Conservation (phyloP, 2,888 invertebrate genomes). For the Alsophila aescularia region DNA sequence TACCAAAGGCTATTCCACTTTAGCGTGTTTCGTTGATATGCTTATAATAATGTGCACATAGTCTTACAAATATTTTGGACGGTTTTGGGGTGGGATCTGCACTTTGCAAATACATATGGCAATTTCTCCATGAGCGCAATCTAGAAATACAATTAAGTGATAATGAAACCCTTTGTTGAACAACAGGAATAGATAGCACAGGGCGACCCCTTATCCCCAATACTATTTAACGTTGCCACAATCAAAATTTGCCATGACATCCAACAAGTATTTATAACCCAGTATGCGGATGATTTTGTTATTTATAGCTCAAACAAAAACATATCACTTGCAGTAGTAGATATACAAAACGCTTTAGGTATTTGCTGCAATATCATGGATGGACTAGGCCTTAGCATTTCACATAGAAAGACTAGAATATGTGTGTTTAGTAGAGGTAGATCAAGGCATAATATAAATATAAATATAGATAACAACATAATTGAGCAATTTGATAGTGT, state of each 20-base stretch:
- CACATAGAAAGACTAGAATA: constrained; percentile 34
- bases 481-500: constrained; percentile 20
- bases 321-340: neutral
- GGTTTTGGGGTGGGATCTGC: neutral
- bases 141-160: neutral
- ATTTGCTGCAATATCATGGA: constrained; percentile 19
- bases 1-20: neutral
- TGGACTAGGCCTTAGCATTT: constrained; percentile 29
- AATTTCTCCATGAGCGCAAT: neutral
- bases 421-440: constrained; percentile 36
- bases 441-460: constrained; percentile 12
- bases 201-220: constrained; percentile 1
- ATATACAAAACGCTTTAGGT: constrained; percentile 12
- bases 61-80: neutral
- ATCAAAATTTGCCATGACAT: neutral
- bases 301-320: neutral
- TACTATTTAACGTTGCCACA: constrained; percentile 1
- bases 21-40: constrained; percentile 2
- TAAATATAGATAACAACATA: constrained; percentile 5
- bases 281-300: constrained; percentile 14
- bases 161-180: neutral
- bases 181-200: neutral
- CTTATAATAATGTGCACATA: neutral
- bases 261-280: neutral
- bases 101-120: neutral